phyloP scores from a whole-genome alignment of 2,113 vertebrate species.

The Myodes glareolus region DNA sequence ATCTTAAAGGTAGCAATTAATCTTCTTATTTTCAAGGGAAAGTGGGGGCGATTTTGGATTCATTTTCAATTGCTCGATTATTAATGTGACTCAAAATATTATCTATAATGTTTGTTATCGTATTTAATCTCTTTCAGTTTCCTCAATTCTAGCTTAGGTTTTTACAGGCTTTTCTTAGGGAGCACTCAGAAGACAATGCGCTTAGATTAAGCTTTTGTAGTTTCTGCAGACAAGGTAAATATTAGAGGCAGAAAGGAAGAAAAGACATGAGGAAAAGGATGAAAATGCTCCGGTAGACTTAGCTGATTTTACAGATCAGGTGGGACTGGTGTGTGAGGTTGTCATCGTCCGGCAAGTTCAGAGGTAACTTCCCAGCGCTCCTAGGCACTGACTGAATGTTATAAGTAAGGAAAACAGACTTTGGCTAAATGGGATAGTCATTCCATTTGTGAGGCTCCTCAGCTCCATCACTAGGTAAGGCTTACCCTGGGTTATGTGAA shows the following conservation, averaged over 20 bases:
- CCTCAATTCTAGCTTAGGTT: neutral
- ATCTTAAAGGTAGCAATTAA: neutral
- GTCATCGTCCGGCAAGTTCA: neutral
- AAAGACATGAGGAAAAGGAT: neutral
- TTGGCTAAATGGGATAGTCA: neutral
- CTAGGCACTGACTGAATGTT: neutral
- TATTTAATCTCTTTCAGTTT: neutral
- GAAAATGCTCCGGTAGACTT: neutral
- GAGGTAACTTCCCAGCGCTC: neutral
- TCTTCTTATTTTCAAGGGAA: neutral
- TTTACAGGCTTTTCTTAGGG: conserved; percentile 9
- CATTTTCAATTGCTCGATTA: conserved; percentile 31
- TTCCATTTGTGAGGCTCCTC: neutral
- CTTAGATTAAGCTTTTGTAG: neutral
- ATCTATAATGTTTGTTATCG: neutral
- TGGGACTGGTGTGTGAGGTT: neutral
- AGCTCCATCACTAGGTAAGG: neutral
- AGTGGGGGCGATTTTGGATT: neutral
- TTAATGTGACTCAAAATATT: neutral
- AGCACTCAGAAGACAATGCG: neutral
- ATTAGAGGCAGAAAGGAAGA: neutral
- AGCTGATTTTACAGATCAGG: neutral
- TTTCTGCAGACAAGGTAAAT: neutral
- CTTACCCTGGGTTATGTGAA: neutral
- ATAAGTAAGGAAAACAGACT: conserved; percentile 20